phyloP scores from a whole-genome alignment of 1,140 invertebrate genomes.

The Pygmarrhopalites habei region DNA sequence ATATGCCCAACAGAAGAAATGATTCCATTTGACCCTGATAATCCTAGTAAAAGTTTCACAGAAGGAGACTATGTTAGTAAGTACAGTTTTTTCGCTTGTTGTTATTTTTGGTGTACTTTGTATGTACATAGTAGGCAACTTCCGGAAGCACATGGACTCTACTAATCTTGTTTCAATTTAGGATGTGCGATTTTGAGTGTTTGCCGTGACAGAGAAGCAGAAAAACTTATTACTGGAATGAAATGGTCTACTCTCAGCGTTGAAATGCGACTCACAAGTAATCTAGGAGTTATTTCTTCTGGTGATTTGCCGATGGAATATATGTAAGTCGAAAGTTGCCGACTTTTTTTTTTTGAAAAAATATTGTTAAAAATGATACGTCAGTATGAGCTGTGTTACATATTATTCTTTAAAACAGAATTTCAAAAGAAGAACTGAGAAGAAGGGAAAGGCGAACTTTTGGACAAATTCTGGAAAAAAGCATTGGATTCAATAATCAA shows the following conservation, averaged over 20 bases:
- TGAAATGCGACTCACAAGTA: constrained; percentile 49
- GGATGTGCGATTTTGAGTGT: too few species aligned
- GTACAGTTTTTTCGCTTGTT: too few species aligned
- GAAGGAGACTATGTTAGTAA: too few species aligned
- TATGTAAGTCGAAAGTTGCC: constrained; percentile 55
- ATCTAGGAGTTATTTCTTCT: constrained; percentile 70
- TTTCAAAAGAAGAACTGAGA: constrained; percentile 40
- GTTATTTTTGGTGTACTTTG: too few species aligned
- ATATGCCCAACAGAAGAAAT: too few species aligned
- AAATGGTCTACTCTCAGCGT: constrained; percentile 60
- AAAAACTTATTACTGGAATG: constrained; percentile 80
- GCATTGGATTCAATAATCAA: constrained; percentile 80
- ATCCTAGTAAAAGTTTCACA: too few species aligned
- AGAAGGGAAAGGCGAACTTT: constrained; percentile 53
- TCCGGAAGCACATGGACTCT: too few species aligned
- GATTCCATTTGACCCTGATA: too few species aligned
- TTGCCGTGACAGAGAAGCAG: too few species aligned
- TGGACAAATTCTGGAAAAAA: constrained; percentile 74
- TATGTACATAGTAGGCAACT: too few species aligned
- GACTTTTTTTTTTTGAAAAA: neutral
- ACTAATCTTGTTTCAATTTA: too few species aligned
- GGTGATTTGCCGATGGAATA: constrained; percentile 78
- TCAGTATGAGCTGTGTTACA: neutral
- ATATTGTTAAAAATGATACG: too few species aligned
- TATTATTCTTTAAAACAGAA: constrained; percentile 7